A percentile compares a stretch with the other conserved stretches of the same genome.
phyloP scores from a whole-genome alignment of 1,140 invertebrate genomes.

The Drosophila pachea region DNA sequence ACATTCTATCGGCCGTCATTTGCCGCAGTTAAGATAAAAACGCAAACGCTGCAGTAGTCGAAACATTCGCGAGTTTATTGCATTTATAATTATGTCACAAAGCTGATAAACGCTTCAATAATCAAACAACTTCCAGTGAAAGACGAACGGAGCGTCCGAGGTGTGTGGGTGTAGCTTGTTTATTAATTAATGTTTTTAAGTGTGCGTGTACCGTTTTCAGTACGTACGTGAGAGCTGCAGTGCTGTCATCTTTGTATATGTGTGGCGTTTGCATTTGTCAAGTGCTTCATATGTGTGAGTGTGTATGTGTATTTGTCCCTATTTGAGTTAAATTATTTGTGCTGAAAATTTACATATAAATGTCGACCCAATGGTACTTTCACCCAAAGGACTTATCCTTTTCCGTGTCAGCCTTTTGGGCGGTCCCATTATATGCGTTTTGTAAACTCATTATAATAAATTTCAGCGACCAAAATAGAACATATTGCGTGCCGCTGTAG shows the following conservation, averaged over 20 bases:
- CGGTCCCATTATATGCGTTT: constrained; percentile 27
- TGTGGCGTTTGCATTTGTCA: constrained; percentile 37
- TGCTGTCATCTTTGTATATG: constrained; percentile 29
- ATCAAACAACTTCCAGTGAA: constrained; percentile 20
- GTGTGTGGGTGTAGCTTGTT: constrained; percentile 43
- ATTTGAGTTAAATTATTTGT: constrained; percentile 40
- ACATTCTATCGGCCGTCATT: constrained; percentile 20
- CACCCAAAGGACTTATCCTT: constrained; percentile 30
- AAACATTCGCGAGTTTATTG: constrained; percentile 41
- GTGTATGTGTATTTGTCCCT: constrained; percentile 15
- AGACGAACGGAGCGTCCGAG: constrained; percentile 30
- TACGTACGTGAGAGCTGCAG: constrained; percentile 10
- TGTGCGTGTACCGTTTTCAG: constrained; percentile 40
- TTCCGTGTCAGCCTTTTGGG: constrained; percentile 25
- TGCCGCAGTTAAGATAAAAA: constrained; percentile 44
- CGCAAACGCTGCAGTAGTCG: constrained; percentile 40
- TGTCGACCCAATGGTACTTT: constrained; percentile 14
- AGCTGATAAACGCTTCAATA: constrained; percentile 45
- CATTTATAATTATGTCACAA: constrained; percentile 46
- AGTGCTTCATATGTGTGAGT: constrained; percentile 11
- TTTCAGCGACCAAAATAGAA: constrained; percentile 64
- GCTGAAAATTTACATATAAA: constrained; percentile 45
- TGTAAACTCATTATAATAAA: constrained; percentile 52
- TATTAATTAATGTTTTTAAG: constrained; percentile 43
- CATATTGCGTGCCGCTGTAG: constrained; percentile 53